These are phyloP conservation scores for Urocolius indicus DNA, from an alignment of 2,113 vertebrate species.

Conservation along the genomic window DNA sequence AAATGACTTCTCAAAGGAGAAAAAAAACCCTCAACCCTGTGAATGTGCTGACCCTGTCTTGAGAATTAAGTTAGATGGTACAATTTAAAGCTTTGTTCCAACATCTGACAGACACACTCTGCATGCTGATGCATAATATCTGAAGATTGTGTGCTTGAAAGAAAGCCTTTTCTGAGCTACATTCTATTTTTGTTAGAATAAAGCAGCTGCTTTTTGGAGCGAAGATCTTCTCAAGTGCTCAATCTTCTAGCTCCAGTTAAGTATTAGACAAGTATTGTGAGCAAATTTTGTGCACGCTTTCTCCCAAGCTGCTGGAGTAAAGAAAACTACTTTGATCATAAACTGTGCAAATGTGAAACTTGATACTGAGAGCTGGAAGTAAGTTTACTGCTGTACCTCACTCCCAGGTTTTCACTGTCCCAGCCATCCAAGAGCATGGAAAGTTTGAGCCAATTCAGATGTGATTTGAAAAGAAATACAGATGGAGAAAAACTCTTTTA, in stretches of 20 bases:
- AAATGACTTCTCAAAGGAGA: conserved; percentile 36
- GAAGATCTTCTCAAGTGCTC: conserved; percentile 56
- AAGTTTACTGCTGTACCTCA: not conserved
- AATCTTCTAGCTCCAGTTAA: conserved; percentile 28
- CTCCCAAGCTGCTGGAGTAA: not conserved
- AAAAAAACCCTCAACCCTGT: not conserved
- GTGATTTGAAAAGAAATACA: not conserved
- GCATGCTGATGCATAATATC: conserved; percentile 61
- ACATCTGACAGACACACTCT: conserved; percentile 67
- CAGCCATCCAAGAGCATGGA: not conserved
- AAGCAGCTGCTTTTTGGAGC: conserved; percentile 66
- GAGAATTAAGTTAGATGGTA: conserved; percentile 62
- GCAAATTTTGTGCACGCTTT: not conserved
- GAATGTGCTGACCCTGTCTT: conserved; percentile 62
- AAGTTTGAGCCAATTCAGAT: not conserved
- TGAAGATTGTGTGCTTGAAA: conserved; percentile 60
- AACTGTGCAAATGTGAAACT: not conserved
- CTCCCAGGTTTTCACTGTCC: not conserved
- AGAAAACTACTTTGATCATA: not conserved
- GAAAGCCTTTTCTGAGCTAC: conserved; percentile 52
- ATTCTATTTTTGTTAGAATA: conserved; percentile 67
- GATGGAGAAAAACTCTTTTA: not conserved
- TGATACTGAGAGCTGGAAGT: not conserved
- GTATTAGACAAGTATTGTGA: conserved; percentile 7
- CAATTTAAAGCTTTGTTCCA: conserved; percentile 70